A percentile compares a stretch with the other conserved stretches of the same genome.
These are phyloP conservation scores for Smithornis capensis DNA, from an alignment of 2,113 vertebrate genomes.

Conservation along the genomic window DNA sequence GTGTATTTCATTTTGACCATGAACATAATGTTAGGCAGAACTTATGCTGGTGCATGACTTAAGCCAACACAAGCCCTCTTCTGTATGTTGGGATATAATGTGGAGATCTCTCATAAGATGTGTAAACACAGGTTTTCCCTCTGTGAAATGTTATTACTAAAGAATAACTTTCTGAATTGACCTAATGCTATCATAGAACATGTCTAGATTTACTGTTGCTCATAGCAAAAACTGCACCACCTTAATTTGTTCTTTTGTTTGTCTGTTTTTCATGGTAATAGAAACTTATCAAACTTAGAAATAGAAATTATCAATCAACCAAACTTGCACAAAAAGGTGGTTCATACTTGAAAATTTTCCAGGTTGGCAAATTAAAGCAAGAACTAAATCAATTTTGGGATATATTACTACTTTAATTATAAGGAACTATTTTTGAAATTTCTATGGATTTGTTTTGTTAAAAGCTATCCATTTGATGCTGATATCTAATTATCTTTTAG, in stretches of 20 bases:
- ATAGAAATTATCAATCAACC: background rate
- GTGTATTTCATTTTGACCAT: background rate
- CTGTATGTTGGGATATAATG: background rate
- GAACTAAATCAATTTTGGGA: accelerated
- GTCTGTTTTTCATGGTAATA: background rate
- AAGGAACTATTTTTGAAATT: background rate
- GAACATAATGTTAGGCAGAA: background rate
- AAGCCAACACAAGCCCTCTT: background rate
- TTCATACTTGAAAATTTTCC: background rate
- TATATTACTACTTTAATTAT: background rate
- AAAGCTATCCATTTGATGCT: background rate
- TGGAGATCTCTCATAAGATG: background rate
- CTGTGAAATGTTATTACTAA: background rate
- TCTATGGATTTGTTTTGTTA: background rate
- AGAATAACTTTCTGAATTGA: background rate
- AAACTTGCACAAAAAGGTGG: background rate
- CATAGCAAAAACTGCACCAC: background rate
- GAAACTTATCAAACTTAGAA: background rate
- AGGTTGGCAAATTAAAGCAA: background rate
- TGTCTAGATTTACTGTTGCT: background rate
- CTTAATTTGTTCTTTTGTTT: background rate
- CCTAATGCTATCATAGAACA: background rate
- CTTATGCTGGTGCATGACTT: background rate
- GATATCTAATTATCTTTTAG: background rate
- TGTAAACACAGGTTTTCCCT: background rate